phyloP scores from a whole-genome alignment of 2,888 invertebrate genomes.

The Ectemnius continuus region DNA sequence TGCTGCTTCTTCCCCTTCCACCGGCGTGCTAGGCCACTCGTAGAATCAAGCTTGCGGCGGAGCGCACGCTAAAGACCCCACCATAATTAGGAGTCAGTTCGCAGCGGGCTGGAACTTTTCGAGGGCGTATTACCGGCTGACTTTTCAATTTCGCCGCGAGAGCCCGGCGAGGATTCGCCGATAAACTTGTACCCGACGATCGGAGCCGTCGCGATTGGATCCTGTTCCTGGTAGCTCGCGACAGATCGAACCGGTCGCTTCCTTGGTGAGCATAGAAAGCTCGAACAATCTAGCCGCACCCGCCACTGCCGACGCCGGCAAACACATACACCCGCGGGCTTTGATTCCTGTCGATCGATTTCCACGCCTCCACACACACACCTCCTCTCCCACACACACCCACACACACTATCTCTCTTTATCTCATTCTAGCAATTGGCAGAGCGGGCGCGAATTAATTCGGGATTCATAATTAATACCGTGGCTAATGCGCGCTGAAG shows the following conservation, averaged over 20 bases:
- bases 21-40: no score
- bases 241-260: background rate
- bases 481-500: slow-evolving; percentile 39
- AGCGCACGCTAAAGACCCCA: slow-evolving; percentile 48
- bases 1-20: no score
- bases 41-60: slow-evolving; percentile 33
- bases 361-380: background rate
- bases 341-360: background rate
- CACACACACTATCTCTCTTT: background rate
- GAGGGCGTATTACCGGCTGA: slow-evolving; percentile 30
- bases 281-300: no score
- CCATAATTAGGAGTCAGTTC: slow-evolving; percentile 54
- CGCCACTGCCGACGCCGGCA: no score
- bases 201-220: slow-evolving; percentile 41
- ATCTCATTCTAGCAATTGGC: background rate
- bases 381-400: background rate
- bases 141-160: slow-evolving; percentile 51
- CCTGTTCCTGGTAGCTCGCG: slow-evolving; percentile 5
- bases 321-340: background rate
- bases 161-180: slow-evolving; percentile 15
- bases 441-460: slow-evolving; percentile 38
- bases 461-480: slow-evolving; percentile 38
- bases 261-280: no score
- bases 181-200: slow-evolving; percentile 19
- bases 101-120: slow-evolving; percentile 22